Evolutionary conservation across 2,113 vertebrate genomes (phyloP).

Genomic region (Oncorhynchus kisutch): DNA sequence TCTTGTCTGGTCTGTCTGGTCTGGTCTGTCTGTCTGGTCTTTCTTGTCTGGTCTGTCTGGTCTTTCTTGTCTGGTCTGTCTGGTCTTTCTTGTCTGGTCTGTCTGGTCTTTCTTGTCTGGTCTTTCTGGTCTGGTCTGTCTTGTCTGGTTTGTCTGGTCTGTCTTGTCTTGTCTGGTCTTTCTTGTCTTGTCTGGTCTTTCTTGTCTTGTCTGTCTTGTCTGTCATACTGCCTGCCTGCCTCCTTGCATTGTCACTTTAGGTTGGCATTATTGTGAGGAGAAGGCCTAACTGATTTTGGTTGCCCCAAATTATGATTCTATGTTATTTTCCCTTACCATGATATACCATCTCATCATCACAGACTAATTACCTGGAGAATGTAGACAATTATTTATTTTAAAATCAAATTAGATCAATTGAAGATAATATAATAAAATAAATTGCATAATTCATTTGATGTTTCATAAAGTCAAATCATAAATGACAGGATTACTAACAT

Average conservation of each 20-base stretch:
- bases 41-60: no score
- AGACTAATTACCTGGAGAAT: background rate
- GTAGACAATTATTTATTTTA: background rate
- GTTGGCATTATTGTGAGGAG: background rate
- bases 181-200: no score
- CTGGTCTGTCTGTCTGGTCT: no score
- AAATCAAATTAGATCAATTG: background rate
- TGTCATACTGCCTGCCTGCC: background rate
- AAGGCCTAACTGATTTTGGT: background rate
- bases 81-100: background rate
- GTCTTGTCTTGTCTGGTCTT: no score
- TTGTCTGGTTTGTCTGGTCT: no score
- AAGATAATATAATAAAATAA: background rate
- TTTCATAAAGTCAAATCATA: background rate
- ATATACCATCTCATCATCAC: background rate
- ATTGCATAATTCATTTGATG: background rate
- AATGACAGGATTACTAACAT: background rate
- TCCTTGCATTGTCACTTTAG: background rate
- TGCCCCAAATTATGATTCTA: background rate
- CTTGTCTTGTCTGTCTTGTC: accelerated
- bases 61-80: accelerated
- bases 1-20: no score
- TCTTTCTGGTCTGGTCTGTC: background rate
- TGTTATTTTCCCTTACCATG: background rate
- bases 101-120: background rate